These are phyloP conservation scores for Macropus fuliginosus DNA, from an alignment of 2,797 vertebrate species.

Conservation along the genomic window DNA sequence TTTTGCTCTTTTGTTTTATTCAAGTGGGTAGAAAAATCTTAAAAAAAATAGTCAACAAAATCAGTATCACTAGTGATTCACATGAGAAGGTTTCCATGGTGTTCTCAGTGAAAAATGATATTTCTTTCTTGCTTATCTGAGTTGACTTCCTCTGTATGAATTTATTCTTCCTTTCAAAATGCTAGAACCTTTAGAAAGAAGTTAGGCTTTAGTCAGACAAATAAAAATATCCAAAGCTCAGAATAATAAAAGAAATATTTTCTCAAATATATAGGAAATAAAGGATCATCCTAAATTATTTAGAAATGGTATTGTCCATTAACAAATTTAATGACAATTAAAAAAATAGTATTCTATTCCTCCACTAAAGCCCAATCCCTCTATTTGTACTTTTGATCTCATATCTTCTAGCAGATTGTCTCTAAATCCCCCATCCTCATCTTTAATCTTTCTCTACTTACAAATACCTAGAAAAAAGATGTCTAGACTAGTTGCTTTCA, in stretches of 20 bases:
- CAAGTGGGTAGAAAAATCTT: not conserved
- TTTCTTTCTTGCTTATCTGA: constrained; percentile 5
- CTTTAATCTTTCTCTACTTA: not conserved
- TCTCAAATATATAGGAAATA: constrained; percentile 47
- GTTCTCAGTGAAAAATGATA: not conserved
- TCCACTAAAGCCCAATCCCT: not conserved
- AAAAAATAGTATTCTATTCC: not conserved
- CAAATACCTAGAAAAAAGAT: not conserved
- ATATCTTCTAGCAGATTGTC: not conserved
- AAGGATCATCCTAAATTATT: constrained; percentile 49
- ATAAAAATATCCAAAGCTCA: constrained; percentile 32
- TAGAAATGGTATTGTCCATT: not conserved
- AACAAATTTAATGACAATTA: not conserved
- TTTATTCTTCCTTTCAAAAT: not conserved
- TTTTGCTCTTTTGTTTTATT: constrained; percentile 15
- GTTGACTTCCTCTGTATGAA: not conserved
- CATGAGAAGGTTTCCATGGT: constrained; percentile 4
- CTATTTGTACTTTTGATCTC: not conserved
- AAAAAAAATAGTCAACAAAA: constrained; percentile 23
- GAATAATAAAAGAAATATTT: constrained; percentile 54
- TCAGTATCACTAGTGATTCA: not conserved
- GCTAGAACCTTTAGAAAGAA: not conserved
- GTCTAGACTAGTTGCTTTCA: not conserved
- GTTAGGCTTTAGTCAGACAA: not conserved
- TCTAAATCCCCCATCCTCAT: not conserved